Base-by-base conservation (phyloP, 1,140 invertebrate genomes). In the Goniozus legneri region DNA sequence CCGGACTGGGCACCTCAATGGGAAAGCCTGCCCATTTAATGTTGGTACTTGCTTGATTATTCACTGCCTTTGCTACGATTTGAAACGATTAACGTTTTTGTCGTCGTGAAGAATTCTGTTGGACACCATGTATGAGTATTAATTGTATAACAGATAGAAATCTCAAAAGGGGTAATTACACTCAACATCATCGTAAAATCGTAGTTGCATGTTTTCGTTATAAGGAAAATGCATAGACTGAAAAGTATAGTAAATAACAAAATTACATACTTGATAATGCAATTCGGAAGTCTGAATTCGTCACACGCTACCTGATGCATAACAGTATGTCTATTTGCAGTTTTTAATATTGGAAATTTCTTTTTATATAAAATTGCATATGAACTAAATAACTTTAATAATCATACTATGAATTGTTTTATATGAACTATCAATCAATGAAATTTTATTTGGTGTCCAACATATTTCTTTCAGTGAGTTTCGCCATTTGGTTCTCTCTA, bases 1-100 rank as follows among this genome's bases (percentile, higher is more conserved):
- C 64, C 67, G 24, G 65, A 70, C 38, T 70, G 65, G 65, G 52
- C 56, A n/a, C 59, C 66, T 36, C 48, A 61, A 4, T 73, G 62
- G 62, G 69, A 69, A 27, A 69, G 50, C 24, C 50, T 61, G 53
- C 64, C 60, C 44, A 69, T 62, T 58, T 71, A 54, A 65, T 60
- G 47, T 58, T 50, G 49, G 47, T 51, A 54, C 39, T 54, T 38
- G 53, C 48, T 58, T 56, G 46, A 62, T 61, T 58, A 56, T 57
- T 70, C 67, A 73, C 70, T 73, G 70, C 69, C 70, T 43, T 50
- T 65, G 24, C 10, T 27, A 10, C 4, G 4, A 6, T 38, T 47
- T 54, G 42, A 43, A 48, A 42, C 14, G 27, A 14, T 13, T n/a
- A 27, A 30, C 12, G 12, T 39, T 31, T 44, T 48, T 36, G 47